Evolutionary conservation across 2,888 invertebrate species (phyloP).

Genomic region (Caenorhabditis drosophilae): DNA sequence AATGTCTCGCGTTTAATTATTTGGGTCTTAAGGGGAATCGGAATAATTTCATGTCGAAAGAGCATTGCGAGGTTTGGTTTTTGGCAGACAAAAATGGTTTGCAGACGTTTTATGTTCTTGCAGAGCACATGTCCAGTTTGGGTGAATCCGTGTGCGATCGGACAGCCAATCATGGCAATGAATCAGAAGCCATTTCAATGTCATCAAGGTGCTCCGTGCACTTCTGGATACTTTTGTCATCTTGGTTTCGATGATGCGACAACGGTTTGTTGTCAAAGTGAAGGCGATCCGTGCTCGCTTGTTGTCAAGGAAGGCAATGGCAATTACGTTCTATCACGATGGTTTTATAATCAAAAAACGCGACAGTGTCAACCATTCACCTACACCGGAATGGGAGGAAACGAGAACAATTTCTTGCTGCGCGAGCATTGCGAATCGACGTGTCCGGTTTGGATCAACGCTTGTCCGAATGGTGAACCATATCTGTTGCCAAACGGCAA

Average conservation of each 20-base stretch:
- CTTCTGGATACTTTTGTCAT: conserved; percentile 59
- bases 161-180: conserved; percentile 55
- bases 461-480: conserved; percentile 62
- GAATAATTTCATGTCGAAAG: conserved; percentile 62
- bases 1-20: conserved; percentile 63
- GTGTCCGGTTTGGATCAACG: conserved; percentile 63
- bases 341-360: conserved; percentile 53
- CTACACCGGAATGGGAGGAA: conserved; percentile 61
- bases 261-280: conserved; percentile 62
- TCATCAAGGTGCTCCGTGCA: conserved; percentile 49
- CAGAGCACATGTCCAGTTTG: conserved; percentile 60
- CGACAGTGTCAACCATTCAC: conserved; percentile 60
- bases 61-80: conserved; percentile 56
- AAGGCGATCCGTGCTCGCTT: conserved; percentile 53
- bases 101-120: conserved; percentile 9
- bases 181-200: conserved; percentile 51
- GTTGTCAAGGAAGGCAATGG: conserved; percentile 49
- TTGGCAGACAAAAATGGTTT: conserved; percentile 5
- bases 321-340: conserved; percentile 38
- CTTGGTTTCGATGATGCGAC: conserved; percentile 61
- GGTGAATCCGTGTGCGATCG: conserved; percentile 62
- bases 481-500: conserved; percentile 44
- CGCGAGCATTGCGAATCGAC: conserved; percentile 61
- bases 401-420: conserved; percentile 65
- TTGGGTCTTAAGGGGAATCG: conserved; percentile 60